These are phyloP conservation scores for Onychomys torridus DNA, from an alignment of 2,797 vertebrate genomes.

Conservation along the genomic window DNA sequence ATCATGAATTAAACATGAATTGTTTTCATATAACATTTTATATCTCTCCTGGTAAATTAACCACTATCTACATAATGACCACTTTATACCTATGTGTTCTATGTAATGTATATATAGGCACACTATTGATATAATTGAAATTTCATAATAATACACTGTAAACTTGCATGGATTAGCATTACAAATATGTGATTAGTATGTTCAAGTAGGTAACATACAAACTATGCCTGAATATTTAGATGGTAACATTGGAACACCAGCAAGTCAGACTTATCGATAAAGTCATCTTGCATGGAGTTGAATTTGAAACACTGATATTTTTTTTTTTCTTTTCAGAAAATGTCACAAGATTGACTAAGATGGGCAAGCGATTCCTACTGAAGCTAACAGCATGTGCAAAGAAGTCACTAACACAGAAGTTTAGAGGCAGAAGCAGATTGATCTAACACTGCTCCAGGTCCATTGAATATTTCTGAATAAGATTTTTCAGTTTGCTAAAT, in stretches of 20 bases:
- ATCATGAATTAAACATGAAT: neutral
- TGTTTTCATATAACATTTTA: neutral
- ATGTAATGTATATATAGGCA: neutral
- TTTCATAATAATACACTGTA: neutral
- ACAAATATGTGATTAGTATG: neutral
- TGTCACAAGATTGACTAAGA: slow-evolving; percentile 37
- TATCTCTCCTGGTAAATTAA: neutral
- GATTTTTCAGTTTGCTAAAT: slow-evolving; percentile 64
- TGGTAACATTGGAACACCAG: neutral
- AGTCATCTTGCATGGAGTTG: neutral
- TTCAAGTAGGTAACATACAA: neutral
- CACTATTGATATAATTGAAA: neutral
- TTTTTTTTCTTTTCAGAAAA: neutral
- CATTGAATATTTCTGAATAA: slow-evolving; percentile 70
- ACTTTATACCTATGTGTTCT: neutral
- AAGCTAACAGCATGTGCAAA: slow-evolving; percentile 35
- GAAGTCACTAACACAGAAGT: slow-evolving; percentile 32
- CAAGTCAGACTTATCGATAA: neutral
- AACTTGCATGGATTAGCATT: neutral
- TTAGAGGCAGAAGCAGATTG: slow-evolving; percentile 42
- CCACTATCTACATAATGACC: neutral
- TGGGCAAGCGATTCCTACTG: neutral
- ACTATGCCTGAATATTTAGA: neutral
- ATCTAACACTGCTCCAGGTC: slow-evolving; percentile 54
- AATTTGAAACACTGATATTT: neutral